Evolutionary conservation across 92 coral and sea anemone genomes (phyloP), one percentile per base, ranked within the genome.

Genomic region (Actinernus sp.): DNA sequence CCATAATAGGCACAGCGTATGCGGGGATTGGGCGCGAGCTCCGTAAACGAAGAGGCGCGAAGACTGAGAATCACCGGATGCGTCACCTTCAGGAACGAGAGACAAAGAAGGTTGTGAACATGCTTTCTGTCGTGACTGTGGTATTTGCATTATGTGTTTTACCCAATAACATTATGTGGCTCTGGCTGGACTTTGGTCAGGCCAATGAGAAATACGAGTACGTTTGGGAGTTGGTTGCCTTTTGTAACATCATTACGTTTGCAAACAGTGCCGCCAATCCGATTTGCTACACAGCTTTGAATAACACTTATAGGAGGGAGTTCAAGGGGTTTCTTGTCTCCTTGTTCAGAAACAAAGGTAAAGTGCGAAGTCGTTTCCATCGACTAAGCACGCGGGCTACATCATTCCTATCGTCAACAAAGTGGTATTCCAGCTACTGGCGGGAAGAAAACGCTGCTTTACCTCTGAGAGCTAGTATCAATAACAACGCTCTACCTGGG

Each of bases 241-340:
- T n/a, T n/a, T n/a, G n/a, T n/a, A n/a, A n/a, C n/a, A n/a, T n/a
- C n/a, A n/a, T 92, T 20, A 88, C 91, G 5, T 92, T 92, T 34
- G 88, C 95, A 14, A 92, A 92, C 73, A 92, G 98, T 49, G 98
- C 98, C 0, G 96, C 96, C 10, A 92, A 92, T 41, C 98, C 98
- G 2, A 74, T 92, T 7, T 81, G 91, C 34, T 92, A 92, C 68
- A 75, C 85, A 9, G 86, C 86, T 29, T 63, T 87, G 24, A 86
- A 92, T 51, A 90, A 74, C 19, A 88, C 74, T 44, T 88, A 75
- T 74, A 76, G 92, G 39, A 74, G 82, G 14, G 98, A 92, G 45
- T 64, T 92, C 47, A 47, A 57, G 14, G n/a, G n/a, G n/a, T n/a
- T n/a, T n/a, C n/a, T n/a, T n/a, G n/a, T n/a, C n/a, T n/a, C n/a